These are phyloP conservation scores for Sigmodon hispidus DNA, from an alignment of 2,113 vertebrate species.

Conservation along the genomic window DNA sequence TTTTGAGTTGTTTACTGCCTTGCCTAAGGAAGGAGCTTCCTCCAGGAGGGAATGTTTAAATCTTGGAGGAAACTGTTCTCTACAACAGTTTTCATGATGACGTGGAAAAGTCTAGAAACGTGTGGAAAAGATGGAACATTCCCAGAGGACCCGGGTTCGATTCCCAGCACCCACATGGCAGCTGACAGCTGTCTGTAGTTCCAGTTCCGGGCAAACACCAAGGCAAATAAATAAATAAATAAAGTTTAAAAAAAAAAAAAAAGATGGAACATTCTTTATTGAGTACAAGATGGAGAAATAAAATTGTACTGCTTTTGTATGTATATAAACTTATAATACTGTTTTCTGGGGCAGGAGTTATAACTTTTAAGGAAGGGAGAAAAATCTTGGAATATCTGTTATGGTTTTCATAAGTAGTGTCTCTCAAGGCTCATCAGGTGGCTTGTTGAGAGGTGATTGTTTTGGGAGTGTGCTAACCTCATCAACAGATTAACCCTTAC, in stretches of 20 bases:
- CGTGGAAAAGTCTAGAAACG: not conserved
- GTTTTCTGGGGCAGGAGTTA: not conserved
- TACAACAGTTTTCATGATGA: not conserved
- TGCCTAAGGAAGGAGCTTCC: not conserved
- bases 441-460: not conserved
- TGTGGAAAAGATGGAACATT: not conserved
- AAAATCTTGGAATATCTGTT: not conserved
- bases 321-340: not conserved
- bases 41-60: not conserved
- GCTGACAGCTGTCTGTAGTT: too few species aligned
- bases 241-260: too few species aligned
- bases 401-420: not conserved
- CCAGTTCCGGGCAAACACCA: too few species aligned
- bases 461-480: not conserved
- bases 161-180: too few species aligned
- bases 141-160: too few species aligned
- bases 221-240: too few species aligned
- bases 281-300: not conserved
- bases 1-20: not conserved
- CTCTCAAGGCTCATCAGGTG: not conserved
- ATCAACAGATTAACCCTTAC: not conserved
- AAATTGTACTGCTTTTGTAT: not conserved
- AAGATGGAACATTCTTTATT: not conserved
- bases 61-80: not conserved
- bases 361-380: not conserved